A percentile compares a stretch with the other conserved stretches of the same genome.
These are phyloP conservation scores for Zoroaster sp. DNA, from an alignment of 53 echinoderm and acorn worm species.

Conservation along the genomic window DNA sequence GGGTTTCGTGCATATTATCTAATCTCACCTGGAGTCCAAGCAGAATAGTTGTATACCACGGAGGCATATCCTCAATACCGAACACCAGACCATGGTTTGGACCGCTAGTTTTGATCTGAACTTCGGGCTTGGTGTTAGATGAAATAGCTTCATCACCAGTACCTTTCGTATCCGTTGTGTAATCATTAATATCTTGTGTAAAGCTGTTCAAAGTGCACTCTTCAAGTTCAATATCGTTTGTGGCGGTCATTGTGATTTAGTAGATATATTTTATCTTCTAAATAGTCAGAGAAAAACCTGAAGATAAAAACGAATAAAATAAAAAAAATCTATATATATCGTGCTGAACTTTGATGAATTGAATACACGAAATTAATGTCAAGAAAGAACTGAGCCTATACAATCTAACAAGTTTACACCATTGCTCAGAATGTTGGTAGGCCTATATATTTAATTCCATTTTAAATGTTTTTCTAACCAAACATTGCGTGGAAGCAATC, in stretches of 20 bases:
- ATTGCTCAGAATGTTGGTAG: too few species aligned
- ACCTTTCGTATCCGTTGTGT: neutral
- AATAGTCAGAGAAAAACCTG: too few species aligned
- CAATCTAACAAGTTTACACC: too few species aligned
- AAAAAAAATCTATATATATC: too few species aligned
- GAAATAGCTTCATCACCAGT: neutral
- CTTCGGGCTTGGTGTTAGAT: neutral
- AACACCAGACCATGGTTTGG: conserved; percentile 54
- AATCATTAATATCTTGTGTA: neutral
- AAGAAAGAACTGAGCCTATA: too few species aligned
- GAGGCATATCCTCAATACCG: conserved; percentile 74
- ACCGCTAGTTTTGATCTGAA: neutral
- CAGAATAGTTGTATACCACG: conserved; percentile 82
- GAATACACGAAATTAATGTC: too few species aligned
- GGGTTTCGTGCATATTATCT: neutral
- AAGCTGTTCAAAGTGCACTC: neutral
- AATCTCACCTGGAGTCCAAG: conserved; percentile 74
- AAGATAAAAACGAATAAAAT: too few species aligned
- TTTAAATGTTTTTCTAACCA: too few species aligned
- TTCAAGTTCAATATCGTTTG: neutral
- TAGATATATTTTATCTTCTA: too few species aligned
- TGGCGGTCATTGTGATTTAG: neutral
- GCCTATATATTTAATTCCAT: too few species aligned
- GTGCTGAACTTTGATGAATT: too few species aligned
- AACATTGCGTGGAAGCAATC: too few species aligned